phyloP scores from a whole-genome alignment of 1,140 invertebrate species.

The Cydia amplana region DNA sequence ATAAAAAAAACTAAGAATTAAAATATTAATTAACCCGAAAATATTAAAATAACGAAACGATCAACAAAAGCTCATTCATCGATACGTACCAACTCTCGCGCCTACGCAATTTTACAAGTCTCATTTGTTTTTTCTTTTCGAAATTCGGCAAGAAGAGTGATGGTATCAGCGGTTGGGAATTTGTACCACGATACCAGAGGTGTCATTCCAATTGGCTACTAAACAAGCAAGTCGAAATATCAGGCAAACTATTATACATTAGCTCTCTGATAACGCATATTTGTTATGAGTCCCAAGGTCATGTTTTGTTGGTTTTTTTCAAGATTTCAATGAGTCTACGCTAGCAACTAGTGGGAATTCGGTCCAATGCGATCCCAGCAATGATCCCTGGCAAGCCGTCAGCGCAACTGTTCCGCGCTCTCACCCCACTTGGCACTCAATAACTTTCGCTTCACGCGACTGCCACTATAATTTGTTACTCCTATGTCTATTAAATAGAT shows the following conservation, averaged over 20 bases:
- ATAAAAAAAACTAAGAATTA: background rate
- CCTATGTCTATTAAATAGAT: conserved; percentile 39
- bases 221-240: background rate
- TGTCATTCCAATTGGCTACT: background rate
- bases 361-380: conserved; percentile 43
- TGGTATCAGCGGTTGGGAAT: conserved; percentile 70
- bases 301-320: background rate
- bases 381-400: conserved; percentile 63
- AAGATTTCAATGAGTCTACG: background rate
- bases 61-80: background rate
- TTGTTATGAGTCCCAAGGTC: background rate
- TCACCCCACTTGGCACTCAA: conserved; percentile 73
- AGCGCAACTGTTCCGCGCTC: conserved; percentile 63
- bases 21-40: background rate
- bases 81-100: conserved; percentile 36
- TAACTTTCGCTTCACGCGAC: conserved; percentile 58
- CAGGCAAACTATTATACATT: background rate
- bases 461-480: conserved; percentile 65
- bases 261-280: background rate
- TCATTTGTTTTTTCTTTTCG: conserved; percentile 58
- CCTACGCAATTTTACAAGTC: conserved; percentile 41
- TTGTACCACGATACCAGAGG: conserved; percentile 64
- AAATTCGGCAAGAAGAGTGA: conserved; percentile 67
- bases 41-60: background rate
- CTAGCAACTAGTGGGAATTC: background rate